Evolutionary conservation across 2,888 invertebrate genomes (phyloP), one percentile per base, ranked within the genome.

Genomic region (Cryptocheilus praepositus): DNA sequence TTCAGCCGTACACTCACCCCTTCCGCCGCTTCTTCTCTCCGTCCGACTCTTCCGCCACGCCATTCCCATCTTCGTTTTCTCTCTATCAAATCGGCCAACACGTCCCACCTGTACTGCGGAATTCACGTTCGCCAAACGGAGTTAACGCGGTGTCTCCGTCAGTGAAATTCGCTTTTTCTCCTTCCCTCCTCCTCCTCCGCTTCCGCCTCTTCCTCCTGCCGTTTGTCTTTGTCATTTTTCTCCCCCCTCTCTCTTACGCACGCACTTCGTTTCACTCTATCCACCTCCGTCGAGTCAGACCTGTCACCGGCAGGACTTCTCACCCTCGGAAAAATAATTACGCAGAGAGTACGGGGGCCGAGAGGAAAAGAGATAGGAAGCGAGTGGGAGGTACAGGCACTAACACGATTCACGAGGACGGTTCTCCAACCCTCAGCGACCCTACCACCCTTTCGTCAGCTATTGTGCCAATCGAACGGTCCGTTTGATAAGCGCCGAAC

Each of bases 321-420:
- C 86, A 82, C 84, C 86, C 85, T 82, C 84, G 83, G 81, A 86
- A 88, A 87, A 88, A 87, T 88, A 88, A 87, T 87, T 88, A 86
- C 74, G 70, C 63, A 51, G 63, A 68, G 21, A 25, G 36, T 36
- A 52, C 28, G 43, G 52, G 11, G 19, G 45, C n/a, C 51, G 51
- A 67, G 70, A 65, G 61, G 55, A 65, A 67, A 67, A 61, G 49
- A 54, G 67, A 64, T 61, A 28, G 64, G 60, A 61, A 58, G 54
- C 36, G 58, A 53, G 46, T 58, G 67, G 52, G 43, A 53, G 45
- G 36, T 36, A 65, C 54, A 61, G 61, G 53, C 52, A 58, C 45
- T 53, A 53, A 44, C 64, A 36, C 60, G 46, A 51, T 57, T 60
- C 60, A 53, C 58, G 67, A 67, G 64, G 73, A 49, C 52, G 60